Evolutionary conservation across 1,140 invertebrate genomes (phyloP), one percentile per base, ranked within the genome.

Genomic region (Ruditapes philippinarum): DNA sequence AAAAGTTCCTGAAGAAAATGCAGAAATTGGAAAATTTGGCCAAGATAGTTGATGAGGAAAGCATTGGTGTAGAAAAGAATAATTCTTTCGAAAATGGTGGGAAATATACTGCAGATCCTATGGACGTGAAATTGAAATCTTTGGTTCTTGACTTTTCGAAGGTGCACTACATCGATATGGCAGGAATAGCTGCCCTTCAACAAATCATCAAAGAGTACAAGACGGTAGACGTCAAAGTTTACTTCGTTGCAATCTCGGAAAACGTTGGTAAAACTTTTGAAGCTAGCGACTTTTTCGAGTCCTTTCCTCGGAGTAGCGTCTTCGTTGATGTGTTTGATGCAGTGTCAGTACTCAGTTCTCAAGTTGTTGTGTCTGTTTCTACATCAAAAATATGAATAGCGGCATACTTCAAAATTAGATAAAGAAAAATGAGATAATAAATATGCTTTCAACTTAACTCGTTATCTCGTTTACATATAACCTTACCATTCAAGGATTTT

Each of bases 91-190:
- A 31, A 31, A 68, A 79, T 68, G 14, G 5, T 45, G 12, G 14
- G 22, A 54, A 70, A 83, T 12, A 91, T 90, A 38, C 70, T 90
- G 62, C 81, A 91, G n/a, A 74, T 25, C 12, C 11, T 17, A 7
- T 40, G 19, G 31, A 82, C 31, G n/a, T 45, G 12, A 31, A 38
- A 0, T 11, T 73, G 0, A 87, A 89, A 40, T 60, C 84, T 22
- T 17, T 92, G 33, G 91, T 95, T 25, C 78, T 95, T 36, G 95
- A 95, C 89, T 95, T 93, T 84, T 91, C 91, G 14, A 84, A 88
- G 28, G 91, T 95, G 76, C 92, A 90, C 49, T 95, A 95, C 76
- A 92, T 95, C 9, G 95, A 95, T 88, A 82, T 91, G 28, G 89
- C 88, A 17, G 95, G 95, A 0, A 74, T 95, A 0, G 93, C 92